Base-by-base conservation (phyloP, 2,888 invertebrate species). In the Napeogenes inachia region DNA sequence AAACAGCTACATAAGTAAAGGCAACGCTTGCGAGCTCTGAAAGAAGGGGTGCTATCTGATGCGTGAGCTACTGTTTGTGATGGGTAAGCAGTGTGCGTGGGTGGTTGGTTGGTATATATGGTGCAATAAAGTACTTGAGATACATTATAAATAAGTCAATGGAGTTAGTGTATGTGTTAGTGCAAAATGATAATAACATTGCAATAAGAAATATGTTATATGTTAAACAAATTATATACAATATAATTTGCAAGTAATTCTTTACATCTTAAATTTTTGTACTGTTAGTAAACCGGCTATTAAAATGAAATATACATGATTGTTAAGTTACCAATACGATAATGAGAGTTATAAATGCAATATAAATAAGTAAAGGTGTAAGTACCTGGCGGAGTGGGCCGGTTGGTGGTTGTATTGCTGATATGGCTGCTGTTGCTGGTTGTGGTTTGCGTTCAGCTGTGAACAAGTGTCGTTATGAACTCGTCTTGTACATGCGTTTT, bases 1-100 rank as follows among this genome's bases (percentile, higher is more conserved):
- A 87, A 87, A 88, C 87, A 89, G 79, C 88, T 87, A 87, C 86
- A 87, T 87, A 84, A 86, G 80, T 82, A 78, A 84, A 84, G 79
- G 87, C 87, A 85, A 74, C 80, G 80, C 80, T 87, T 87, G 85
- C 79, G 76, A 67, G 58, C 66, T 83, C 89, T 89, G 88, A 82
- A 89, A 89, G 75, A 73, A 84, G 84, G 70, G 75, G 70, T 69
- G 77, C 76, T 75, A 75, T 74, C 82, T 78, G 78, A 77, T 82
- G 84, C 82, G 74, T 64, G 68, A 66, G 64, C 72, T 75, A 73
- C 71, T 61, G 63, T 63, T 33, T n/a, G 55, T 61, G 60, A 68
- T 68, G 63, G 62, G 4, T 38, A 33, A 67, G 65, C 67, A 60
- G 55, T 62, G 45, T 57, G 60, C 55, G 33, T 35, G 38, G 3